A percentile compares a stretch with the other conserved stretches of the same genome.
phyloP scores from a whole-genome alignment of 1,140 invertebrate genomes.

The Dryas iulia region DNA sequence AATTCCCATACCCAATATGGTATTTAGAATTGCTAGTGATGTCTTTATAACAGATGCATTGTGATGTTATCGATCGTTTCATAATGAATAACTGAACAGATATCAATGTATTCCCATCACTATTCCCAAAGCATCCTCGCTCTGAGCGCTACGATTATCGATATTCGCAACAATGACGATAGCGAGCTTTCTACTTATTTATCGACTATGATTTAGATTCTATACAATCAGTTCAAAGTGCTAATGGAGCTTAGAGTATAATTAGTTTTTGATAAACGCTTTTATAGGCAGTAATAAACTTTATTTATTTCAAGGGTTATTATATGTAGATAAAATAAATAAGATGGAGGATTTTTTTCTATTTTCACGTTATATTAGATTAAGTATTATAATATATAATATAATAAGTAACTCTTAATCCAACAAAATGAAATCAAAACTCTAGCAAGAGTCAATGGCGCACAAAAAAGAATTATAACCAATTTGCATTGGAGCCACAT shows the following conservation, averaged over 20 bases:
- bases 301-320: not conserved
- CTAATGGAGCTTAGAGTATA: not conserved
- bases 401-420: not conserved
- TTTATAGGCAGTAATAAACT: not conserved
- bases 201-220: conserved; percentile 44
- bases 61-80: not conserved
- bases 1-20: too few species aligned
- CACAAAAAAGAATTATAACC: conserved; percentile 56
- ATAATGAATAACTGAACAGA: not conserved
- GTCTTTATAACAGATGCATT: not conserved
- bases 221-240: conserved; percentile 1
- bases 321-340: not conserved
- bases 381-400: not conserved
- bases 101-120: conserved; percentile 15
- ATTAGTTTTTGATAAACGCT: not conserved
- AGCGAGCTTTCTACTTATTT: conserved; percentile 37
- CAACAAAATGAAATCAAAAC: conserved; percentile 10
- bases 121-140: conserved; percentile 16
- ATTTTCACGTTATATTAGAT: not conserved
- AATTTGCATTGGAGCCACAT: conserved; percentile 63
- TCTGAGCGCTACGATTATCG: conserved; percentile 38
- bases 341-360: not conserved
- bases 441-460: conserved; percentile 39
- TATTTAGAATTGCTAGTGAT: not conserved
- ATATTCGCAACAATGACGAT: conserved; percentile 50